Evolutionary conservation across 2,888 invertebrate genomes (phyloP), one percentile per base, ranked within the genome.

Genomic region (Erannis defoliaria): DNA sequence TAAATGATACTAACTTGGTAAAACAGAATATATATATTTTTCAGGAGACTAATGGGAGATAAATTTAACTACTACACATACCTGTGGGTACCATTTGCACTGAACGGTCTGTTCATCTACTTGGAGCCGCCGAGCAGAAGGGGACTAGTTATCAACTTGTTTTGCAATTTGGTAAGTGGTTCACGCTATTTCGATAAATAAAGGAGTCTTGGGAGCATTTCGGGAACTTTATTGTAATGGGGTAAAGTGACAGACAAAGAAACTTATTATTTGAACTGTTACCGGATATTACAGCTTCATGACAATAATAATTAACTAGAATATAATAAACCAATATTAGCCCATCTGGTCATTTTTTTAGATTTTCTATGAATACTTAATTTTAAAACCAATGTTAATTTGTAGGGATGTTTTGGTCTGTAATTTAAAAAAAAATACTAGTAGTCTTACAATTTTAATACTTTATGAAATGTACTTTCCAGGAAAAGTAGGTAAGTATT

Each of bases 91-190:
- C 93, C 93, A 0, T 85, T 81, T 31, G 72, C 81, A 4, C 3
- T 92, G 21, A 89, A 80, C 29, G 93, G 91, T 0, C 62, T 88
- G 0, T 85, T 83, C 14, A 90, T 93, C 48, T 85, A 88, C 26
- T 68, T 93, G 37, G 93, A 93, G 56, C 93, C 92, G 0, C 89
- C 91, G 0, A 82, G 85, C 29, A 81, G 93, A 58, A 77, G 93
- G 72, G 86, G 90, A 1, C 71, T 93, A 10, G 82, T 93, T 12
- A 80, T 91, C 35, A 91, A 91, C 65, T 72, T 93, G 16, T 93
- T 93, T 70, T 84, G 85, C 62, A 93, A 90, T 69, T 77, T 93
- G 43, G 93, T 93, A 74, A 82, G 79, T 56, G 31, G 19, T 51
- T 42, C 8, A 8, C 26, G 35, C 56, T 35, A 38, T 55, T 58